These are phyloP conservation scores for Mormyrops attenuatus DNA, from an alignment of 2,797 vertebrate species.

Conservation along the genomic window DNA sequence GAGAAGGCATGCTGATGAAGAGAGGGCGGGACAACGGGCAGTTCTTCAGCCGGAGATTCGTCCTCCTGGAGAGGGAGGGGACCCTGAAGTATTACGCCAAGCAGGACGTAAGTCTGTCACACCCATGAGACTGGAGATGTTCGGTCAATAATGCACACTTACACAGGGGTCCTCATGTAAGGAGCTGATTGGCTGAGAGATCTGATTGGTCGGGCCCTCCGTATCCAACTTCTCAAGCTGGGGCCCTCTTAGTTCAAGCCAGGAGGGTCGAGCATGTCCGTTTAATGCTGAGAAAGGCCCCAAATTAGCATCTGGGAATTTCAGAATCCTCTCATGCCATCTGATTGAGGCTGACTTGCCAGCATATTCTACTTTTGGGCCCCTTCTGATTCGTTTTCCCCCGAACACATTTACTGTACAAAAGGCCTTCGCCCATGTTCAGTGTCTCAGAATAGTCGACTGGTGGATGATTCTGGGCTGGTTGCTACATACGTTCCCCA, in stretches of 20 bases:
- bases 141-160: neutral
- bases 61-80: constrained; percentile 76
- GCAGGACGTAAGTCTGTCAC: constrained; percentile 69
- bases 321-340: neutral
- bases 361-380: neutral
- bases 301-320: neutral
- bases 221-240: neutral
- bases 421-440: too few relatives aligned
- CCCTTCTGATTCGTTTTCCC: neutral
- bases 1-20: constrained; percentile 78
- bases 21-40: constrained; percentile 80
- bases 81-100: constrained; percentile 82
- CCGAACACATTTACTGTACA: neutral
- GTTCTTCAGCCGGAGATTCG: constrained; percentile 75
- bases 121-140: neutral
- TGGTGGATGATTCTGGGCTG: neutral
- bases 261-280: neutral
- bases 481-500: neutral
- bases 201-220: neutral
- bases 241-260: neutral
- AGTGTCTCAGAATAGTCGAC: neutral
- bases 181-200: neutral
- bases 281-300: neutral
- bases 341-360: neutral
- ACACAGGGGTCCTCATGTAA: neutral